Conservation (phyloP, 2,113 vertebrate species). For the Neodontobutis hainanensis region DNA sequence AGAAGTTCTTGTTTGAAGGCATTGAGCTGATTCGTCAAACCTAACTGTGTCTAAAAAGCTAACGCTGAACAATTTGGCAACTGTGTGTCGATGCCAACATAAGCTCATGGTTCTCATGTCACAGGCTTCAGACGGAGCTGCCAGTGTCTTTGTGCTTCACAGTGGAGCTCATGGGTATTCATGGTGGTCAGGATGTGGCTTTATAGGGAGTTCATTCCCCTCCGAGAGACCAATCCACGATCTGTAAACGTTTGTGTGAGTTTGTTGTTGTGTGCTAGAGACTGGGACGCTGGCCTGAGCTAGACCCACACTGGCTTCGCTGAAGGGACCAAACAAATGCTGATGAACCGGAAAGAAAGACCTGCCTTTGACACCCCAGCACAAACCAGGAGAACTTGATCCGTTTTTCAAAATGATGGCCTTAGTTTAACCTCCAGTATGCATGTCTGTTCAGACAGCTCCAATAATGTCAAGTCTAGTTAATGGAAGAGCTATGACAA, state of each 20-base stretch:
- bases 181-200: slow-evolving; percentile 70
- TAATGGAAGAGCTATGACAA: too few relatives aligned
- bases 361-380: slow-evolving; percentile 6
- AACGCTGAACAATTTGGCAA: slow-evolving; percentile 43
- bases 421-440: too few relatives aligned
- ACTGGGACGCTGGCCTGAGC: slow-evolving; percentile 25
- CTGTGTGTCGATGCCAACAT: slow-evolving; percentile 38
- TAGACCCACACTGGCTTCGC: slow-evolving; percentile 48
- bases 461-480: too few relatives aligned
- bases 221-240: slow-evolving; percentile 49
- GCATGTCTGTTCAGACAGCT: too few relatives aligned
- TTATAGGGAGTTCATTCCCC: slow-evolving; percentile 58
- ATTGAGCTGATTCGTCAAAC: slow-evolving; percentile 22
- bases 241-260: slow-evolving; percentile 31
- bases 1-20: slow-evolving; percentile 31
- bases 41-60: slow-evolving; percentile 30
- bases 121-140: slow-evolving; percentile 31
- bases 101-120: slow-evolving; percentile 67
- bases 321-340: slow-evolving; percentile 63
- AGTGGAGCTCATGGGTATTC: slow-evolving; percentile 57
- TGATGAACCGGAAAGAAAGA: slow-evolving; percentile 64
- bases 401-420: neutral
- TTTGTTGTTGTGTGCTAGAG: slow-evolving; percentile 20
- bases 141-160: slow-evolving; percentile 64
- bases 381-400: slow-evolving; percentile 16